These are phyloP conservation scores for Teleogryllus oceanicus DNA, from an alignment of 2,888 invertebrate species.

Conservation along the genomic window DNA sequence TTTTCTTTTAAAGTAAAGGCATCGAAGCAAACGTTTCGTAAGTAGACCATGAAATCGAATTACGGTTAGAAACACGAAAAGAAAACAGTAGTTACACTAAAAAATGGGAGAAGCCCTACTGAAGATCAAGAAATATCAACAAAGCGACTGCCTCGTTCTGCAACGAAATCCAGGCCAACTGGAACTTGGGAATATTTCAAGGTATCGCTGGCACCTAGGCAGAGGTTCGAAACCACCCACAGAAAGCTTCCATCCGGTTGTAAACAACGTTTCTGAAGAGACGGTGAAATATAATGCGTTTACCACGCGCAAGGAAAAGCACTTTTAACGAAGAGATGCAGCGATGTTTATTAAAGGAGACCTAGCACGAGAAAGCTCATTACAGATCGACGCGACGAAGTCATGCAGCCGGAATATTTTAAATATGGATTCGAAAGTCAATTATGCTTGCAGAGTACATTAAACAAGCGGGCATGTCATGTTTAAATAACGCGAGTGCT, in stretches of 20 bases:
- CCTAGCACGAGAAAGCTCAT: background rate
- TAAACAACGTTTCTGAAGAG: background rate
- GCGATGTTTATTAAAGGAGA: slow-evolving; percentile 18
- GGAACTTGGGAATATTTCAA: background rate
- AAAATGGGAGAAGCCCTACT: too few relatives aligned
- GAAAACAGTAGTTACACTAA: too few relatives aligned
- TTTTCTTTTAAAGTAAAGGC: too few relatives aligned
- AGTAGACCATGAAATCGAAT: too few relatives aligned
- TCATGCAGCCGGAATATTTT: background rate
- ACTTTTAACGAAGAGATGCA: slow-evolving; percentile 3
- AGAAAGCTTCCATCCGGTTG: background rate
- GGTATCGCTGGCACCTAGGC: background rate
- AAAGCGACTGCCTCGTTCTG: too few relatives aligned
- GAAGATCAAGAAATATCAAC: too few relatives aligned
- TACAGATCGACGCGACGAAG: background rate
- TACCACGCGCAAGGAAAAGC: background rate
- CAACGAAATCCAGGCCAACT: too few relatives aligned
- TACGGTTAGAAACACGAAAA: too few relatives aligned
- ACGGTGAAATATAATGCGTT: background rate
- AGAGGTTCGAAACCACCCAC: background rate
- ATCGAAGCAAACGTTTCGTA: too few relatives aligned
- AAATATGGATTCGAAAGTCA: background rate
- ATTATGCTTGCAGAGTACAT: background rate
- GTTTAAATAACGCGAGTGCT: background rate
- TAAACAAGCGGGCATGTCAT: background rate